Evolutionary conservation across 2,113 vertebrate genomes (phyloP), one percentile per base, ranked within the genome.

Genomic region (Gymnorhina tibicen): DNA sequence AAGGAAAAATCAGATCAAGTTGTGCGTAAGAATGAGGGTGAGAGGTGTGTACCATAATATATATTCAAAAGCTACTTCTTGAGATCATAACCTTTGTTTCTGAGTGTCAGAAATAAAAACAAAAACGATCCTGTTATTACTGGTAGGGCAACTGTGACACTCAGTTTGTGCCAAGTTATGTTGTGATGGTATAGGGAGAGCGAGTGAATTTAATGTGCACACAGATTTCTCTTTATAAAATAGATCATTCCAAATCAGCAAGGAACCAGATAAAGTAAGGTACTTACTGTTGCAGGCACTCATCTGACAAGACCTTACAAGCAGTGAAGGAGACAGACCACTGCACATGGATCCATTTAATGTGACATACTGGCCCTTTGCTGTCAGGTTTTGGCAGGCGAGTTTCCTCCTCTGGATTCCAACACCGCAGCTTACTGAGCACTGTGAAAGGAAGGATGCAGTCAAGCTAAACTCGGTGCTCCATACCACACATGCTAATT

Each of bases 401-500:
- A 98, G 85, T 88, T 98, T 98, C 86, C 99, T 97, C 6, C 98
- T 97, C 97, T 99, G 99, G 92, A 98, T 97, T 64, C 99, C 99
- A 72, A 97, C 93, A 13, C 99, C 99, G 3, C 99, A 99, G 68
- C 97, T 99, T 50, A 99, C 98, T 6, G 99, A 99, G 92, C 99
- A 99, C 99, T 99, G 91, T 11, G 95, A 87, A 46, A 87, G 85
- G 89, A 95, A 94, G 47, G 87, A 85, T 59, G 52, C 59, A 95
- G 73, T 82, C 79, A 93, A 66, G 33, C 62, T 87, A 41, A 83
- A 74, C 76, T 42, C 39, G 44, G 35, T 78, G 74, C 44, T 66
- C 50, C 75, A 72, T 2, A 5, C 59, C n/a, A 80, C 55, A 85
- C 10, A 41, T 16, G 27, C 26, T 81, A 32, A 83, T 91, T 87